Evolutionary conservation across 2,888 invertebrate genomes (phyloP), one percentile per base, ranked within the genome.

Genomic region (Brachypalpus laphriformis): DNA sequence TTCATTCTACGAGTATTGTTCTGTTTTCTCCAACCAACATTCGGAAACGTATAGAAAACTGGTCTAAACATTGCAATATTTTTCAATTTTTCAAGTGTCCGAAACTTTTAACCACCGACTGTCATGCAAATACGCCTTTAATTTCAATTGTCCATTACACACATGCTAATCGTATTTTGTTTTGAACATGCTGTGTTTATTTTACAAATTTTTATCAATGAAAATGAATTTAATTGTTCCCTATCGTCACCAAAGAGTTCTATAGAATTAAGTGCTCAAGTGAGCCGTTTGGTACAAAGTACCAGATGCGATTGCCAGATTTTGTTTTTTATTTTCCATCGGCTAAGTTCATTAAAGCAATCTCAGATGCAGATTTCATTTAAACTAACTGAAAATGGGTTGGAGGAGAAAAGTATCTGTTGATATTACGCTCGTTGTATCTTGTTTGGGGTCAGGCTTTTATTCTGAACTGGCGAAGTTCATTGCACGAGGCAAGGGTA

Each of bases 111-210:
- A 16, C 9, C 22, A 14, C 25, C 40, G 11, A 66, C 66, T 66
- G 66, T 66, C 20, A 0, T 9, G 0, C 8, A 34, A 31, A n/a
- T 8, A 49, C 25, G n/a, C 31, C 3, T 8, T 63, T 34, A 7
- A 34, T 47, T 37, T 40, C 66, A 66, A 54, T 18, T 42, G 40
- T 47, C 25, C 18, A 22, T 40, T 28, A n/a, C 28, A 42, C 28
- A 68, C 18, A 56, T 68, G 54, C n/a, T 22, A 54, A 18, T 42
- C 40, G 14, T 28, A 25, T 40, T 68, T 40, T 51, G 47, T 65
- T 47, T 45, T 18, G 18, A 31, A 31, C 49, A 49, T 65, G 49
- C 22, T 40, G 8, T 20, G 49, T 5, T 31, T 49, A 8, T 40
- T 16, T 66, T n/a, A 6, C 7, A 25, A 57, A 9, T 68, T 18